Evolutionary conservation across 1,140 invertebrate species (phyloP), one percentile per base, ranked within the genome.

Genomic region (Drosophila biarmipes): DNA sequence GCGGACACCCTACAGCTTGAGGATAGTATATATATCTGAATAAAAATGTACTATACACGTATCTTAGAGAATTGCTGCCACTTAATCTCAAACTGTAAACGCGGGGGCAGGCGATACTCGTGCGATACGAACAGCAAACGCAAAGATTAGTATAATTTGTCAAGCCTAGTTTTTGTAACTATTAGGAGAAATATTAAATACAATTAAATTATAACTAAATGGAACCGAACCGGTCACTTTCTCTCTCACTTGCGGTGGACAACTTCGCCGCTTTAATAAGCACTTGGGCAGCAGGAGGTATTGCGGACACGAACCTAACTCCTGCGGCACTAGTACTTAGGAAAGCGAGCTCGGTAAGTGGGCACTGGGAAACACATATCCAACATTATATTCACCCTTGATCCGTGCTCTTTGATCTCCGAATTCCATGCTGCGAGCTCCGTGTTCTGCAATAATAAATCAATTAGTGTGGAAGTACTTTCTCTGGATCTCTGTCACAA

Each of bases 241-340:
- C 56, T 59, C 45, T 56, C 21, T 53, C 53, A 57, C 46, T 57
- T 29, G 27, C 64, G 80, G 51, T 78, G 90, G 31, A 35, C 67
- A 78, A 73, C 68, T 69, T 69, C 62, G 80, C 78, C 91, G 80
- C 91, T 91, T 92, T 92, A 79, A 92, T 92, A 92, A 92, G 91
- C 91, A 92, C 91, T 92, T 91, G 90, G 84, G 91, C 91, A 92
- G 91, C 91, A 92, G 91, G 91, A 81, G 91, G 85, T 81, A 86
- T 75, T 85, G 69, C 76, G 72, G 73, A 73, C 76, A 78, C 80
- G 73, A 62, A 86, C 91, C 84, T 89, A 90, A 91, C 91, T 92
- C 91, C 91, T 92, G 91, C 91, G 91, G 91, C 91, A 92, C 91
- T 91, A 92, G 91, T 92, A 92, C 91, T 92, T 92, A 92, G 91